These are phyloP conservation scores for Leucoma salicis DNA, from an alignment of 2,888 invertebrate genomes.

Conservation along the genomic window DNA sequence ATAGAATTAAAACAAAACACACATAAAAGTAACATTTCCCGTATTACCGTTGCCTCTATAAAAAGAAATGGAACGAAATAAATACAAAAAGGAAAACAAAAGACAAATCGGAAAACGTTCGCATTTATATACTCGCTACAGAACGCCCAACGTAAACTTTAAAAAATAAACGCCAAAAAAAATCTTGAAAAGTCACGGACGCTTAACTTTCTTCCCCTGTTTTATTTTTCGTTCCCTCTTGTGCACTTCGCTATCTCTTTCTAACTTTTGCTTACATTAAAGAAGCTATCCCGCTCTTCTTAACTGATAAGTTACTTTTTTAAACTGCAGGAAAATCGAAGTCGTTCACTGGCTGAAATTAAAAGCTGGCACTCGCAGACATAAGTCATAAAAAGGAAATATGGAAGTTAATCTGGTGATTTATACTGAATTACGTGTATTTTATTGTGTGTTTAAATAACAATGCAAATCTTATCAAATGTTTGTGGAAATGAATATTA, in stretches of 20 bases:
- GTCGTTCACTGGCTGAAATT: conserved; percentile 72
- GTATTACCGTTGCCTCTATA: conserved; percentile 33
- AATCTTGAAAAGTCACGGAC: conserved; percentile 83
- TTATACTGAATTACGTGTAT: conserved; percentile 29
- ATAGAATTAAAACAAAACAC: conserved; percentile 11
- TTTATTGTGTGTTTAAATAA: not conserved
- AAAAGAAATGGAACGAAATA: conserved; percentile 52
- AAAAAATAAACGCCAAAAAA: conserved; percentile 79
- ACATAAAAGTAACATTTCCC: conserved; percentile 18
- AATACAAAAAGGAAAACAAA: conserved; percentile 59
- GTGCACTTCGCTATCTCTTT: conserved; percentile 51
- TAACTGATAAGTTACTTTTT: conserved; percentile 81
- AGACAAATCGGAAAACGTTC: conserved; percentile 68
- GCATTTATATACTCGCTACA: conserved; percentile 66
- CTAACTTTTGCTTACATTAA: conserved; percentile 40
- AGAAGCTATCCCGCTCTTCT: conserved; percentile 57
- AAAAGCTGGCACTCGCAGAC: conserved; percentile 77
- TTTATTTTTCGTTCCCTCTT: conserved; percentile 79
- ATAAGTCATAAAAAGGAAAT: conserved; percentile 77
- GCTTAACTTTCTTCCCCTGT: conserved; percentile 82
- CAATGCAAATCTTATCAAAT: no score
- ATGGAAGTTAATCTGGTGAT: conserved; percentile 62
- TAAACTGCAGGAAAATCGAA: conserved; percentile 79
- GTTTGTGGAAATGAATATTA: no score
- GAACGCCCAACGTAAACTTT: conserved; percentile 67